These are phyloP conservation scores for Artibeus jamaicensis DNA, from an alignment of 2,797 vertebrate species.

Conservation along the genomic window DNA sequence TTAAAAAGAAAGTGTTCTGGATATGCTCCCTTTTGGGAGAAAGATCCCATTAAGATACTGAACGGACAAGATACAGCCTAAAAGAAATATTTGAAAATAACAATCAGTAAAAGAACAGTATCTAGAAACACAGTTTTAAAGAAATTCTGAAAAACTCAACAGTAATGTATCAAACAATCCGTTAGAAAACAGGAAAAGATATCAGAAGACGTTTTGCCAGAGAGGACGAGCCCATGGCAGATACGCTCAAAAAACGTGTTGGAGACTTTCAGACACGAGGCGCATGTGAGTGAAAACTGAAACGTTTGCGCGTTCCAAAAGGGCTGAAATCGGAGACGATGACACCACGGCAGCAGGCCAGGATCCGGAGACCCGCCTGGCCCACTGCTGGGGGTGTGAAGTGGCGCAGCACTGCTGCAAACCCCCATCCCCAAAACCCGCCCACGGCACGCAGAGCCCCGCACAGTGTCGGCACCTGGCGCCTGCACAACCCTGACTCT, in stretches of 20 bases:
- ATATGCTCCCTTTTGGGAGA: background rate
- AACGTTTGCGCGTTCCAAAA: background rate
- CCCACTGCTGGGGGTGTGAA: no score
- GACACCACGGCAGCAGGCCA: no score
- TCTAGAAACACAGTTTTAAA: background rate
- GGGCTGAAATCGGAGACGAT: background rate
- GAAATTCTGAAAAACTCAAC: background rate
- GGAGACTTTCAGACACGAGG: fast-evolving
- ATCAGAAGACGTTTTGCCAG: no score
- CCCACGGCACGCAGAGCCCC: no score
- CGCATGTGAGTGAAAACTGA: background rate
- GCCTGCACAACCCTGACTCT: no score
- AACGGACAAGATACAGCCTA: background rate
- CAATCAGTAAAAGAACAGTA: background rate
- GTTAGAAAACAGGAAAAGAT: background rate
- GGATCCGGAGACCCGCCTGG: no score
- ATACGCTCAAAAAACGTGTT: no score
- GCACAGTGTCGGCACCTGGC: no score
- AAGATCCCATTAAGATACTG: background rate
- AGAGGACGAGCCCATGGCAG: background rate
- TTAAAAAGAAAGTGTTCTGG: background rate
- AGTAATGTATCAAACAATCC: background rate
- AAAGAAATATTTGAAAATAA: background rate
- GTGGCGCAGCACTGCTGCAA: no score
- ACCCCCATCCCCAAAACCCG: no score